phyloP scores from a whole-genome alignment of 2,888 invertebrate genomes.

The Pasiphila rectangulata region DNA sequence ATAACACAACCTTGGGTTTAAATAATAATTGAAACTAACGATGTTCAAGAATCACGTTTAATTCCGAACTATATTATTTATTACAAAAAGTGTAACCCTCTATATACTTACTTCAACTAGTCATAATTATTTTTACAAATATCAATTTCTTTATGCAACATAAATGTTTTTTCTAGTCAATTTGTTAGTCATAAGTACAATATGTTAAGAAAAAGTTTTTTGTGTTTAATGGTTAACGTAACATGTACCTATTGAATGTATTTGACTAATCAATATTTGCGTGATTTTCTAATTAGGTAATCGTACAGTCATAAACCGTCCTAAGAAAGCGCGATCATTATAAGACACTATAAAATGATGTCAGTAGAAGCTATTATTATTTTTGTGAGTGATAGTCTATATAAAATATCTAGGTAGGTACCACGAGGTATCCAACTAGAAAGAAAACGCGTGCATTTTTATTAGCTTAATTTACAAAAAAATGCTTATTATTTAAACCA shows the following conservation, averaged over 20 bases:
- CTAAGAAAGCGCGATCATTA: background rate
- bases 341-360: background rate
- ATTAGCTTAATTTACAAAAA: no score
- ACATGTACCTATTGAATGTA: background rate
- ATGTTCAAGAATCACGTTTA: background rate
- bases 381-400: no score
- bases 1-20: background rate
- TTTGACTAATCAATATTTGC: background rate
- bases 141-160: background rate
- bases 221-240: background rate
- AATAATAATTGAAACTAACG: background rate
- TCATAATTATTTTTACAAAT: background rate
- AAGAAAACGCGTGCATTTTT: no score
- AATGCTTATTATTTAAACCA: no score
- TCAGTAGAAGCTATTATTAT: no score
- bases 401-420: no score
- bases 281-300: background rate
- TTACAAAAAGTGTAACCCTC: background rate
- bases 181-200: background rate
- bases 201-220: background rate
- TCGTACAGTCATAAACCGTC: background rate
- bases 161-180: background rate
- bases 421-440: no score
- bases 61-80: background rate
- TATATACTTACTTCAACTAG: background rate